Evolutionary conservation across 2,888 invertebrate genomes (phyloP).

Genomic region (Timandra comae): DNA sequence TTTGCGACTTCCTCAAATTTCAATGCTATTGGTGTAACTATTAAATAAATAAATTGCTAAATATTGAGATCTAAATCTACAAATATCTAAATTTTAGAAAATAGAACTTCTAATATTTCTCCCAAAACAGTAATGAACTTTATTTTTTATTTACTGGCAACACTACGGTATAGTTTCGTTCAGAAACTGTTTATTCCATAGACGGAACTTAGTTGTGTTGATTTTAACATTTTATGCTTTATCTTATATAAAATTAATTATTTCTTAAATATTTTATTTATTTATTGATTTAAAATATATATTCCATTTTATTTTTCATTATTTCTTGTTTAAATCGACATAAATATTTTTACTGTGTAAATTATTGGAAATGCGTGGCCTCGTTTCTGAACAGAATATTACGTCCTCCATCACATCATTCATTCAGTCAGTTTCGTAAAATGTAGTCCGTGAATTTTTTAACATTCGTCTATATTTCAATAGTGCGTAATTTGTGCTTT

Average conservation of each 20-base stretch:
- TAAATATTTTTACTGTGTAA: too few relatives aligned
- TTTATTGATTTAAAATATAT: too few relatives aligned
- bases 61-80: not conserved
- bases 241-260: too few relatives aligned
- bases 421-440: constrained; percentile 47
- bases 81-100: not conserved
- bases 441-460: constrained; percentile 50
- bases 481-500: constrained; percentile 49
- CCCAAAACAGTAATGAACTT: constrained; percentile 15
- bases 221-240: too few relatives aligned
- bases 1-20: too few relatives aligned
- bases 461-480: constrained; percentile 41
- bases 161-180: constrained; percentile 24
- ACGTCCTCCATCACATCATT: constrained; percentile 24
- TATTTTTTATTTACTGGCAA: constrained; percentile 19
- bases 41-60: too few relatives aligned
- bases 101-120: constrained; percentile 4
- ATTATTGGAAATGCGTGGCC: constrained; percentile 21
- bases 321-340: too few relatives aligned
- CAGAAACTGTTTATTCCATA: constrained; percentile 20
- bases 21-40: too few relatives aligned
- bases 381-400: constrained; percentile 36
- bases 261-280: too few relatives aligned
- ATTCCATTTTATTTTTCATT: too few relatives aligned
- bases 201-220: too few relatives aligned